Conservation (phyloP, 2,113 vertebrate species). For the Serranochromis macrocephalus region DNA sequence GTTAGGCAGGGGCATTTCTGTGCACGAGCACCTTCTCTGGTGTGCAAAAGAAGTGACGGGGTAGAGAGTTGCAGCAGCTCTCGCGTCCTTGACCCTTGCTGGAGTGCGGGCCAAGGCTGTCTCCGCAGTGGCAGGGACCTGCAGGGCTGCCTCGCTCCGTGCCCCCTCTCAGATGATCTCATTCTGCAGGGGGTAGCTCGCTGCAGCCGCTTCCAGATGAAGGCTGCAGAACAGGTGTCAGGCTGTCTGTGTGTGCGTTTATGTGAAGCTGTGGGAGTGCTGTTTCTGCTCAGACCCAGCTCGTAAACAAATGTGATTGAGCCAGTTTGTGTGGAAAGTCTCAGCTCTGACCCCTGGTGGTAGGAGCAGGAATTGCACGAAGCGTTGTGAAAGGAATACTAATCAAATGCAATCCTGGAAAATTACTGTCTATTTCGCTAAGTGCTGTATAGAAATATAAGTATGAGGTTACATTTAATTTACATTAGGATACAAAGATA, state of each 20-base stretch:
- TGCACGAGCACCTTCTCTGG: background rate
- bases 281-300: conserved; percentile 4
- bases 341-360: conserved; percentile 46
- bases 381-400: background rate
- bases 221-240: conserved; percentile 58
- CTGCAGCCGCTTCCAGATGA: conserved; percentile 39
- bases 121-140: conserved; percentile 55
- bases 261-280: background rate
- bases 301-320: conserved; percentile 47
- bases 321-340: background rate
- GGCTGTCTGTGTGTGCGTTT: background rate
- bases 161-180: conserved; percentile 61
- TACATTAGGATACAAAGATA: background rate
- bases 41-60: conserved; percentile 4
- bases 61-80: background rate
- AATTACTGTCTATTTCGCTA: background rate
- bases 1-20: background rate
- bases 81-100: conserved; percentile 39
- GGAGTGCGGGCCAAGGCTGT: background rate
- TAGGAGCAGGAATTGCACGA: background rate
- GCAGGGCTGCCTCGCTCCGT: conserved; percentile 21
- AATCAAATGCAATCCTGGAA: background rate
- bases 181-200: conserved; percentile 59
- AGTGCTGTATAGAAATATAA: background rate
- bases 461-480: background rate